These are phyloP conservation scores for Plectus sambesii DNA, from an alignment of 1,140 invertebrate genomes.

Conservation along the genomic window DNA sequence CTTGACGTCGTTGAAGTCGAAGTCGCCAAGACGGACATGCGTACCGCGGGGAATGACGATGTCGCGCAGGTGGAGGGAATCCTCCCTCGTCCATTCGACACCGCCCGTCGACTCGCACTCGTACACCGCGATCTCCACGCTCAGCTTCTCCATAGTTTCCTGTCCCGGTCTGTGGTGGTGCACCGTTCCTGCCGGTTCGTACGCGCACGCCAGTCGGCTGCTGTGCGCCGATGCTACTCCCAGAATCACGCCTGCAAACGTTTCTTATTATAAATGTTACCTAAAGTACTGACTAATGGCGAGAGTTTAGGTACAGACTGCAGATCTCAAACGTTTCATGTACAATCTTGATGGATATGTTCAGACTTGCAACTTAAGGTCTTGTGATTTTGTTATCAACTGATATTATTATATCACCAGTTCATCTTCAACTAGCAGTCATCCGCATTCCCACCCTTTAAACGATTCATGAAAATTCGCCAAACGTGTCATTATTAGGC, in stretches of 20 bases:
- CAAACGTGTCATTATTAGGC: no score
- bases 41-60: conserved; percentile 14
- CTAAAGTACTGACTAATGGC: conserved; percentile 17
- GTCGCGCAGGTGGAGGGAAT: conserved; percentile 54
- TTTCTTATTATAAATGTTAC: conserved; percentile 22
- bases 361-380: conserved; percentile 1
- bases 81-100: conserved; percentile 96
- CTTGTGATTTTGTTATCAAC: not conserved
- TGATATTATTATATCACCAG: not conserved
- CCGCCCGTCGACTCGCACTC: conserved; percentile 96
- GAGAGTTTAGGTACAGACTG: conserved; percentile 21
- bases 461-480: no score
- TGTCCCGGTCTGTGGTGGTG: not conserved
- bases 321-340: conserved; percentile 24
- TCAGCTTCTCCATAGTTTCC: conserved; percentile 53
- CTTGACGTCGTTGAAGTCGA: conserved; percentile 6
- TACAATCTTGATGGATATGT: conserved; percentile 3
- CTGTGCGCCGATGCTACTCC: conserved; percentile 93
- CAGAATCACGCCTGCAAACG: conserved; percentile 55
- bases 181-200: conserved; percentile 56
- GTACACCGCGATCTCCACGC: conserved; percentile 87
- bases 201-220: conserved; percentile 87
- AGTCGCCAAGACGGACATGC: conserved; percentile 8
- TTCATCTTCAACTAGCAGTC: no score
- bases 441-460: no score